Conservation (phyloP, 2,113 vertebrate species). For the Polypterus senegalus region DNA sequence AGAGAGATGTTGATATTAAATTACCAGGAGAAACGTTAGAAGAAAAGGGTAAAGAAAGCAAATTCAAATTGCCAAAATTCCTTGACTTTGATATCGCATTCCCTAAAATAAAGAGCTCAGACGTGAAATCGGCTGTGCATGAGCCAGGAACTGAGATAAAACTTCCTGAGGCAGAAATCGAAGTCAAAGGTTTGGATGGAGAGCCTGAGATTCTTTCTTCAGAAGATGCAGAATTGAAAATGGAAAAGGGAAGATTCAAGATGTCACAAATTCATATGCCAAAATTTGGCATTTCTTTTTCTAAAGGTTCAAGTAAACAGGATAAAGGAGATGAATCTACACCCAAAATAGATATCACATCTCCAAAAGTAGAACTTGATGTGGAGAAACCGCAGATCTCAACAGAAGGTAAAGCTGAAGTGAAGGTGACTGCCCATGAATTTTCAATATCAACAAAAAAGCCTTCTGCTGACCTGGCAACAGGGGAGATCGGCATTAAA, state of each 20-base stretch:
- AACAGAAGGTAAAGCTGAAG: slow-evolving; percentile 6
- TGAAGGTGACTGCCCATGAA: slow-evolving; percentile 4
- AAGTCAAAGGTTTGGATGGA: slow-evolving; percentile 8
- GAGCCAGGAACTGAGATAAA: slow-evolving; percentile 1
- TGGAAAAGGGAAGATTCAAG: slow-evolving; percentile 16
- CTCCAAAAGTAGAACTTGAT: slow-evolving; percentile 17
- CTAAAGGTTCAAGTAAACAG: slow-evolving; percentile 26
- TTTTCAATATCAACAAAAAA: too few relatives aligned
- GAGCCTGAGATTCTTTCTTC: background rate
- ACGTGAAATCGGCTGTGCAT: slow-evolving; percentile 17
- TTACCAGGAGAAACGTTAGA: too few relatives aligned
- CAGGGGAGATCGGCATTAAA: too few relatives aligned
- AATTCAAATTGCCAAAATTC: slow-evolving; percentile 8
- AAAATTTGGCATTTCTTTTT: slow-evolving; percentile 24
- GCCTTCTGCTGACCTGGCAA: too few relatives aligned
- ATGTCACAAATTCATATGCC: slow-evolving; percentile 31
- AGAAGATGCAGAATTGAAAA: slow-evolving; percentile 25
- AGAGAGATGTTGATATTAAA: too few relatives aligned
- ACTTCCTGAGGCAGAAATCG: slow-evolving; percentile 4
- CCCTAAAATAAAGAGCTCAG: slow-evolving; percentile 7
- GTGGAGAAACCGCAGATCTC: slow-evolving; percentile 14
- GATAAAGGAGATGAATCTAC: slow-evolving; percentile 22
- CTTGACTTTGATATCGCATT: slow-evolving; percentile 4
- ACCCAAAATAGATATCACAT: slow-evolving; percentile 18
- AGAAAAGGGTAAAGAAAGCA: too few relatives aligned